Evolutionary conservation across 2,797 vertebrate species (phyloP).

Genomic region (Phalloptychus januarius): DNA sequence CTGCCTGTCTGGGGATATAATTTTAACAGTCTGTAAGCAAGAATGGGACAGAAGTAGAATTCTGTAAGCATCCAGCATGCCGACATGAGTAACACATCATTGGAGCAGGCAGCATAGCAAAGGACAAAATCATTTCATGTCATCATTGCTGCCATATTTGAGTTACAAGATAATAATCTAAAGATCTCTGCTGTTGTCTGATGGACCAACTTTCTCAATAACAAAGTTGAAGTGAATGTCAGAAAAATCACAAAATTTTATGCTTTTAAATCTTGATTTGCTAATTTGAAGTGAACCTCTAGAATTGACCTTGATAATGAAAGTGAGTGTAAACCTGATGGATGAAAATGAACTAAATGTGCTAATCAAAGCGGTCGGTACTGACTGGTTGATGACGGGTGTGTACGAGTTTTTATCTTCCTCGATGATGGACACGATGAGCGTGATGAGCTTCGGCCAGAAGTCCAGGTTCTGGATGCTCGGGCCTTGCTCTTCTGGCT

Average conservation of each 20-base stretch:
- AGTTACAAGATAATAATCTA: neutral
- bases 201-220: neutral
- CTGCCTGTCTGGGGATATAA: neutral
- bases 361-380: neutral
- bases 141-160: neutral
- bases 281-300: neutral
- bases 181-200: neutral
- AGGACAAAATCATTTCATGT: neutral
- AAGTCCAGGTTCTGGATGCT: slow-evolving; percentile 95
- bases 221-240: neutral
- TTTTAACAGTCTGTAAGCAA: neutral
- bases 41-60: neutral
- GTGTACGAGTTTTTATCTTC: slow-evolving; percentile 96
- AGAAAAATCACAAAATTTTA: neutral
- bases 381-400: slow-evolving; percentile 93
- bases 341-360: neutral
- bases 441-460: slow-evolving; percentile 97
- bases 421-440: slow-evolving; percentile 98
- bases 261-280: neutral
- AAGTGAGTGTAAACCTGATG: neutral
- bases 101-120: neutral
- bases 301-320: neutral
- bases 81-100: neutral
- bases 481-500: slow-evolving; percentile 91
- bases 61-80: neutral